A percentile compares a stretch with the other conserved stretches of the same genome.
Conservation (phyloP, 2,888 invertebrate species). For the Sphaerophoria rueppellii region DNA sequence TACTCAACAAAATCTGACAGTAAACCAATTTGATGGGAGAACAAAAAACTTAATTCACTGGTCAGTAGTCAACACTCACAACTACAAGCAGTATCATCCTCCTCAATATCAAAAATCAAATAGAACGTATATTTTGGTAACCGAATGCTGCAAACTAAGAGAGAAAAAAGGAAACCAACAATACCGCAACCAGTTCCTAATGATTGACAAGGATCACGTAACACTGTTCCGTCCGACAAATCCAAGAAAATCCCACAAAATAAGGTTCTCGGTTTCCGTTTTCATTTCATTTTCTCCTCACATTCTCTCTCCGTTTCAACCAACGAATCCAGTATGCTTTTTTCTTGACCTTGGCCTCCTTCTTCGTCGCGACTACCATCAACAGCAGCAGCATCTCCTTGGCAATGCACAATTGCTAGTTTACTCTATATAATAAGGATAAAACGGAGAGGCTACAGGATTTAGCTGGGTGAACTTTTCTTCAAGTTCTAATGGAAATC, state of each 20-base stretch:
- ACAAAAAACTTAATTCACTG: constrained; percentile 16
- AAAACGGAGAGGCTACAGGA: not conserved
- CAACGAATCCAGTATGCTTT: not conserved
- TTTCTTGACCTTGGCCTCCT: constrained; percentile 22
- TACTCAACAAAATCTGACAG: constrained; percentile 1
- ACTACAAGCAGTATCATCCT: constrained; percentile 19
- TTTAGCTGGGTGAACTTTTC: constrained; percentile 32
- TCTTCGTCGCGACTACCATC: not conserved
- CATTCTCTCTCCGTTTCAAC: not conserved
- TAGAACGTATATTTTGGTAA: not conserved
- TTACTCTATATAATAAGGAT: not conserved
- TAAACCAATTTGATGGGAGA: not conserved
- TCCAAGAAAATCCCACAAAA: constrained; percentile 53
- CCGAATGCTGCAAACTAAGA: not conserved
- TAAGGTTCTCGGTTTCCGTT: constrained; percentile 31
- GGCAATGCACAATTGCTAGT: constrained; percentile 25
- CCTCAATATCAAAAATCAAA: not conserved
- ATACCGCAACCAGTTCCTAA: not conserved
- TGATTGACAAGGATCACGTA: constrained; percentile 56
- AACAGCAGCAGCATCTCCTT: constrained; percentile 1
- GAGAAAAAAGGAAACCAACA: constrained; percentile 6
- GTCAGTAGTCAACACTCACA: not conserved
- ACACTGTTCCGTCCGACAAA: constrained; percentile 49
- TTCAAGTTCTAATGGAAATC: constrained; percentile 44
- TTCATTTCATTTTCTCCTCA: not conserved